Evolutionary conservation across 2,797 vertebrate genomes (phyloP).

Genomic region (Clarias laeviceps): DNA sequence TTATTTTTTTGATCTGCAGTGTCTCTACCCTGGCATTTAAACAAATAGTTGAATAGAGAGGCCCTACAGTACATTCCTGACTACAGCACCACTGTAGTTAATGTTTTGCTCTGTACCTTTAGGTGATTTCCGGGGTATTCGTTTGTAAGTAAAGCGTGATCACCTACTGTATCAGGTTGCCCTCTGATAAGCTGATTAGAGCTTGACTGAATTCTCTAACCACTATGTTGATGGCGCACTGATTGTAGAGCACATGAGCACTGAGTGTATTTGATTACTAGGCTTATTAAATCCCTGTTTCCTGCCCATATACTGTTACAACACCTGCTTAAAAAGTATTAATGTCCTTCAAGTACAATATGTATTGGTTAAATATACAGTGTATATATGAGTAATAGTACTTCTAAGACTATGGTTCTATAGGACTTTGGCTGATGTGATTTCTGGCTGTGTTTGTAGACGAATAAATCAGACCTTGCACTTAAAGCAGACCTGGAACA

Average conservation of each 20-base stretch:
- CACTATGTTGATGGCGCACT: slow-evolving; percentile 13
- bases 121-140: not conserved
- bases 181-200: not conserved
- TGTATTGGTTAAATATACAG: not conserved
- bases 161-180: not conserved
- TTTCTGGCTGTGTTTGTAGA: slow-evolving; percentile 53
- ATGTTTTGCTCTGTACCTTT: not conserved
- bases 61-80: not conserved
- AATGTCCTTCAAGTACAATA: too few relatives aligned
- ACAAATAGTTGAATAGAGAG: not conserved
- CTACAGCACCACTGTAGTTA: not conserved
- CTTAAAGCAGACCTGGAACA: slow-evolving; percentile 82
- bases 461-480: slow-evolving; percentile 62
- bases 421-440: not conserved
- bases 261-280: slow-evolving; percentile 12
- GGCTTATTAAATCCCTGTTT: not conserved
- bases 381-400: not conserved
- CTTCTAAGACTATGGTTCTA: not conserved
- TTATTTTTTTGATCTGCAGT: not conserved
- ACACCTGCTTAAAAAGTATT: not conserved
- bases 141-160: slow-evolving; percentile 7
- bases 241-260: slow-evolving; percentile 28
- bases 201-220: not conserved
- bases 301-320: not conserved
- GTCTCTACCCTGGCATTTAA: not conserved